Evolutionary conservation across 2,888 invertebrate species (phyloP).

Genomic region (Lissonota sp.): DNA sequence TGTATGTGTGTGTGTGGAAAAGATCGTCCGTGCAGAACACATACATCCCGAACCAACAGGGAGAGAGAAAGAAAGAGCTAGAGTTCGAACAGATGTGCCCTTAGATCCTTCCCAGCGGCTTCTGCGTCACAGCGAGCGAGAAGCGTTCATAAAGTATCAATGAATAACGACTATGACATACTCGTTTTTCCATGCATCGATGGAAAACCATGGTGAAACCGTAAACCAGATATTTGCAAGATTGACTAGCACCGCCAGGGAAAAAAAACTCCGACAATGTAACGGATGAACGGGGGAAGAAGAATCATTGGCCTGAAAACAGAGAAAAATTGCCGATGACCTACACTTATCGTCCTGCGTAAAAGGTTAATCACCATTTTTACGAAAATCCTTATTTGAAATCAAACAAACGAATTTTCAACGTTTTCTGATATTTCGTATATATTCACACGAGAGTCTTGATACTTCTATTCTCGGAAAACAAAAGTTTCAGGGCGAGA

Average conservation of each 20-base stretch:
- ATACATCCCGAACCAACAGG: slow-evolving; percentile 8
- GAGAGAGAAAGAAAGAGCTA: slow-evolving; percentile 10
- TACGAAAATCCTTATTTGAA: no score
- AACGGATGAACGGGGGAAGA: neutral
- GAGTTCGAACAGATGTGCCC: slow-evolving; percentile 65
- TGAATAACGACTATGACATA: slow-evolving; percentile 61
- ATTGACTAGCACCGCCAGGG: slow-evolving; percentile 29
- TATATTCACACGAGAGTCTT: no score
- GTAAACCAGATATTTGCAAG: slow-evolving; percentile 41
- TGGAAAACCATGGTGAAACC: slow-evolving; percentile 34
- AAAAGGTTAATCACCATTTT: no score
- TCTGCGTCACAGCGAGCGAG: slow-evolving; percentile 26
- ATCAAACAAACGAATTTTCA: no score
- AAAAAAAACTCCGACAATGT: slow-evolving; percentile 23
- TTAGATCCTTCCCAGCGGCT: slow-evolving; percentile 46
- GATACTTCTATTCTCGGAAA: no score
- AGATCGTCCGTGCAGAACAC: slow-evolving; percentile 3
- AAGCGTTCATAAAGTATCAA: slow-evolving; percentile 43
- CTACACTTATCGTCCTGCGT: no score
- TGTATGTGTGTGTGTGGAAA: slow-evolving; percentile 45
- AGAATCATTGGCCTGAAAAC: neutral
- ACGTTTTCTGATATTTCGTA: no score
- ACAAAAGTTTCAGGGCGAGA: no score
- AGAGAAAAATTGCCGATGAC: no score
- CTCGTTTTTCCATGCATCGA: slow-evolving; percentile 51